A percentile compares a stretch with the other conserved stretches of the same genome.
phyloP scores from a whole-genome alignment of 2,888 invertebrate genomes.

The Augochlorella aurata region DNA sequence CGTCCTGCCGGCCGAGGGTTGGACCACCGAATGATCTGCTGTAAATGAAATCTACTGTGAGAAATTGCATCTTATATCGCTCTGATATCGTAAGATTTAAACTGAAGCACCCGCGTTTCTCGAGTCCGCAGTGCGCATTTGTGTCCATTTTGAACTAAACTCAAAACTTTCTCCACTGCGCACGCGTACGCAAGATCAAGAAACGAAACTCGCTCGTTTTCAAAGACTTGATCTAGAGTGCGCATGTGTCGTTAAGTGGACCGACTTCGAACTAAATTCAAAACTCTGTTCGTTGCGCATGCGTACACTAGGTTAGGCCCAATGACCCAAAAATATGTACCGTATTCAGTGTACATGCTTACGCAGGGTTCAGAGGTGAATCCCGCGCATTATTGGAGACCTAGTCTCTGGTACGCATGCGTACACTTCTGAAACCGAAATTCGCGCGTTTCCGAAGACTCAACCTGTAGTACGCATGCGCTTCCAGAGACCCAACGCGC shows the following conservation, averaged over 20 bases:
- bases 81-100: not conserved
- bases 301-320: too few species aligned
- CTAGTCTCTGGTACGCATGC: not conserved
- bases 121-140: not conserved
- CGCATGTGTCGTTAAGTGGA: too few species aligned
- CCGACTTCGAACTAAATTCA: too few species aligned
- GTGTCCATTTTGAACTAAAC: too few species aligned
- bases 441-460: not conserved
- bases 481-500: not conserved
- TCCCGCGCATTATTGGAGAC: not conserved
- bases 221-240: too few species aligned
- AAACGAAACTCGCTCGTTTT: too few species aligned
- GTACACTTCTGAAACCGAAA: not conserved
- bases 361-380: not conserved
- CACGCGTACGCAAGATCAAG: too few species aligned
- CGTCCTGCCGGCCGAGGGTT: conserved; percentile 79
- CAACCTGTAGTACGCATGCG: not conserved
- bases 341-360: too few species aligned
- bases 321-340: too few species aligned
- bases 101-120: not conserved
- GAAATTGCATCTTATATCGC: too few species aligned
- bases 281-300: too few species aligned
- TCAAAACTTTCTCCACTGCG: too few species aligned
- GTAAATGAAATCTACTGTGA: not conserved
- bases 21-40: conserved; percentile 76